Evolutionary conservation across 2,797 vertebrate genomes (phyloP), one percentile per base, ranked within the genome.

Genomic region (Neostethus bicornis): DNA sequence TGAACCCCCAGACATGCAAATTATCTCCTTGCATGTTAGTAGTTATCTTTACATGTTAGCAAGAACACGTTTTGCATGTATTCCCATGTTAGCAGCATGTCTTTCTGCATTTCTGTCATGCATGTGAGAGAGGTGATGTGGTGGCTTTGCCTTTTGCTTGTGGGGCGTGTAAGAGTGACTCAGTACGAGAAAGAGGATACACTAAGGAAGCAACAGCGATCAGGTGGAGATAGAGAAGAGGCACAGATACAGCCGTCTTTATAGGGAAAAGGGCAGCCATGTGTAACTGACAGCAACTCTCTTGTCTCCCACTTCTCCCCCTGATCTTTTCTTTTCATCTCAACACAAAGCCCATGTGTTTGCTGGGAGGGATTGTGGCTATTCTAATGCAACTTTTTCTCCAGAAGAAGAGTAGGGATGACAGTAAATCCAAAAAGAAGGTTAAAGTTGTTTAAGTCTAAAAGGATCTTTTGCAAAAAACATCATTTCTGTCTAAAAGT

Each of bases 141-240:
- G 82, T 76, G 82, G 70, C 72, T 73, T 70, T 83, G 79, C 62
- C 38, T 73, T 81, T 85, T 80, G 85, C 84, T 85, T 86, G 77
- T 84, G 85, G 73, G 90, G 86, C 91, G 88, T 89, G 75, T 73
- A 85, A 73, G 85, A 85, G 79, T 61, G 64, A 70, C 53, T 74
- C 60, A 72, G 58, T 68, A 50, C 70, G 54, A 73, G 69, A 70
- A 76, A 53, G 53, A 38, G 47, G 14, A 50, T 34, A 51, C 2
- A 35, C 70, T 59, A 56, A 42, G 35, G 55, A 69, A 58, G 64
- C 54, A 81, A 68, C 62, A 68, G 79, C 39, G 75, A 83, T 82
- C 65, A 81, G 77, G 75, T 77, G 64, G 64, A 50, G 78, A 80
- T 77, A 73, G 53, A 81, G 76, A 87, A 70, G 66, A 80, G 73